phyloP scores from a whole-genome alignment of 2,797 vertebrate species.

The Protosalanx chinensis region DNA sequence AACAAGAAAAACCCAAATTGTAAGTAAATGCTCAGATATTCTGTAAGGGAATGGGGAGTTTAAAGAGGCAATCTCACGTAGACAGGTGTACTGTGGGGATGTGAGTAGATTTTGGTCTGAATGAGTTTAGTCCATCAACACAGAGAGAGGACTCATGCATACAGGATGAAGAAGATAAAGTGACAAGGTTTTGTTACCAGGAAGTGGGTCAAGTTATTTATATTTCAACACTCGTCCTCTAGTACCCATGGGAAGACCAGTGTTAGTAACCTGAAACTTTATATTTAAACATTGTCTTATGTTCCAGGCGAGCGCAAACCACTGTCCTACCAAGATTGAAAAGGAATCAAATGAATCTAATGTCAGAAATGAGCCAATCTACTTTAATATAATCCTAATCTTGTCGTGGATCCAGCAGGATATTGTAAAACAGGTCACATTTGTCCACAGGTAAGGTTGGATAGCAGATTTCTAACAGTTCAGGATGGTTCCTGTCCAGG shows the following conservation, averaged over 20 bases:
- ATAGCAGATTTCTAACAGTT: constrained; percentile 21
- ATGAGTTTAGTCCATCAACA: constrained; percentile 26
- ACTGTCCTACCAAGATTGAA: constrained; percentile 13
- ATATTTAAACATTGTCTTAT: constrained; percentile 57
- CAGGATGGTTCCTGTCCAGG: background rate
- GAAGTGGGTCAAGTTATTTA: constrained; percentile 79
- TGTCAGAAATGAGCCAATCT: constrained; percentile 34
- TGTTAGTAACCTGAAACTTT: constrained; percentile 69
- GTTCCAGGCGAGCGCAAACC: constrained; percentile 22
- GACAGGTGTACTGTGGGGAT: background rate
- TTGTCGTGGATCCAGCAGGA: constrained; percentile 31
- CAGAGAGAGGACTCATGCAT: constrained; percentile 37
- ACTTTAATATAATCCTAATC: background rate
- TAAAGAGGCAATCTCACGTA: constrained; percentile 31
- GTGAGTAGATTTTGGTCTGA: constrained; percentile 8
- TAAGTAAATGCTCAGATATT: background rate
- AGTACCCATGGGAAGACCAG: constrained; percentile 45
- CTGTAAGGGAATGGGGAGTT: constrained; percentile 45
- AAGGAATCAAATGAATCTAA: constrained; percentile 12
- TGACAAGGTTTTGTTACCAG: constrained; percentile 73
- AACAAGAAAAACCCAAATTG: background rate
- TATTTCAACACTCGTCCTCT: constrained; percentile 74
- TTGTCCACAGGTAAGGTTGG: constrained; percentile 54
- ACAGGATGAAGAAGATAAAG: constrained; percentile 58
- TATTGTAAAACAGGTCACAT: constrained; percentile 26